Base-by-base conservation (phyloP, 2,113 vertebrate species). In the Hymenochirus boettgeri region DNA sequence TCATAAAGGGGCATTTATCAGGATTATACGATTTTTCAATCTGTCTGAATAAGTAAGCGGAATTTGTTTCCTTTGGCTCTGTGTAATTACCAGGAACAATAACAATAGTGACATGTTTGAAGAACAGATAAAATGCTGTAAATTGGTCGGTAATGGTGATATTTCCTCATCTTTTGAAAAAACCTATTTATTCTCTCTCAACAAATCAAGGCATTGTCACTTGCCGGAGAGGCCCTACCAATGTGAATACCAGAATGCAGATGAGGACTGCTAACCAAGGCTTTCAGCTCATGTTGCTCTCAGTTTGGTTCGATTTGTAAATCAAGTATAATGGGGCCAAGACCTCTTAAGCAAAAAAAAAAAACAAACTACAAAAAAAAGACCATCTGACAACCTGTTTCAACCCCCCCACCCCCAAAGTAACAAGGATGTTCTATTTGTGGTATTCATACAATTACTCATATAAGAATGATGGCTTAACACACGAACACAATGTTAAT, bases 71-170 rank as follows among this genome's bases (percentile, higher is more conserved):
- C 82, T 78, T 86, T 84, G 80, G 62, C 84, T 74, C 85, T 86
- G 83, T 87, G 90, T 97, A 99, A 99, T 99, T 97, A 96, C 93
- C 89, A 92, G 87, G 90, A 90, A 91, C 89, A 90, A 92, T 91
- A 96, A 93, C 93, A 93, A 92, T 97, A 99, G 92, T 97, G 96
- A 97, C 94, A 98, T 92, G 92, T 98, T 94, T 97, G 93, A 97
- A 91, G 91, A 96, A 94, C 92, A 93, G 95, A 97, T 99, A 95
- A 98, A 97, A 96, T 91, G 93, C 92, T 89, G 89, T 91, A 98
- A 98, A 98, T 99, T 97, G 94, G 93, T 89, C 88, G 85, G 95
- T 98, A 99, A 98, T 92, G 92, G 91, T 90, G 91, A 98, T 97
- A 97, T 99, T 97, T 98, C 93, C 93, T 95, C 91, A 88, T 91